Percentiles rank a stretch among this genome's conserved stretches.
phyloP scores from a whole-genome alignment of 2,888 invertebrate species.

The Stenolophus ochropezus region DNA sequence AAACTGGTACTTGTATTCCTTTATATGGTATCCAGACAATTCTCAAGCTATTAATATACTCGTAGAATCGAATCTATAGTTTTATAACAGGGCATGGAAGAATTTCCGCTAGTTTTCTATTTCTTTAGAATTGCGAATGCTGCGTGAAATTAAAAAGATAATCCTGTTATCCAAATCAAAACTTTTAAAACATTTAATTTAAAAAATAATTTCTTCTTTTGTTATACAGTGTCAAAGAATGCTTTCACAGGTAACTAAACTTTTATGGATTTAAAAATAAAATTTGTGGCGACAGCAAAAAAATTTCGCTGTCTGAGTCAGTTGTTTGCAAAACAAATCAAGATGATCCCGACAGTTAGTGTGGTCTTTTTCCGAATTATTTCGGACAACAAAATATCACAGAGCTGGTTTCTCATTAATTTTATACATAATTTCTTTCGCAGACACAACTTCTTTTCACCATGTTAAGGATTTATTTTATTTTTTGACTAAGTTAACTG shows the following conservation, averaged over 20 bases:
- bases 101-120: background rate
- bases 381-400: background rate
- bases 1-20: too few relatives aligned
- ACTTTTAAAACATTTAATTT: conserved; percentile 28
- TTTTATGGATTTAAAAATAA: conserved; percentile 26
- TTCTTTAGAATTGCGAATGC: background rate
- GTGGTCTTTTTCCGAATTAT: conserved; percentile 2
- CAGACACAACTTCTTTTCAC: background rate
- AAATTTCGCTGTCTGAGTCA: conserved; percentile 26
- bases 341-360: conserved; percentile 9
- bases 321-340: conserved; percentile 47
- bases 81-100: background rate
- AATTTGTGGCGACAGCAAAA: conserved; percentile 26
- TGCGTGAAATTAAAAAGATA: conserved; percentile 47
- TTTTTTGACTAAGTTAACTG: background rate
- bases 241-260: conserved; percentile 29
- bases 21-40: too few relatives aligned
- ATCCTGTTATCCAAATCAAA: conserved; percentile 36
- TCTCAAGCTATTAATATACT: too few relatives aligned
- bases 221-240: conserved; percentile 25
- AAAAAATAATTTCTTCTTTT: conserved; percentile 44
- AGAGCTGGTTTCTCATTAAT: conserved; percentile 14
- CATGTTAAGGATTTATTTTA: background rate
- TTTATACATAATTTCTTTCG: background rate
- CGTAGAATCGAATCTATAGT: too few relatives aligned